Evolutionary conservation across 2,888 invertebrate species (phyloP), one percentile per base, ranked within the genome.

Genomic region (Frankliniella intonsa): DNA sequence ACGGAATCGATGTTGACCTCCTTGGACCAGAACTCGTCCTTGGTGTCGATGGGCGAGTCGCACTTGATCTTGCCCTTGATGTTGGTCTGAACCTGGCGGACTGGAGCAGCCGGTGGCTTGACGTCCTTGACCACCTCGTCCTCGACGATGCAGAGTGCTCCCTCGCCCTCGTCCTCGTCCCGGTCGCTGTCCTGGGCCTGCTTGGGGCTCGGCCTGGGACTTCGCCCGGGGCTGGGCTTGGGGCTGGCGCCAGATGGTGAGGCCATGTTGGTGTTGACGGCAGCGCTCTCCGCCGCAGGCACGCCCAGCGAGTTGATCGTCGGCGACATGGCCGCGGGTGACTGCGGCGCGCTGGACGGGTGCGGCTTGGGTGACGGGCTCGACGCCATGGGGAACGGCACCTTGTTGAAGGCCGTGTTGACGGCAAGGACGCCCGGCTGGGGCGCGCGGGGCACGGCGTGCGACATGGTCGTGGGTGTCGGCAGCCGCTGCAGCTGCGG

Each of bases 1-100:
- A 95, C 94, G 27, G 94, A 94, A 85, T 94, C 94, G 84, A 94
- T 93, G 86, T 94, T 94, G 0, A 94, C 90, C 86, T 94, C 94
- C 87, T 94, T 94, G 10, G 93, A 93, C 94, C 94, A 94, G 85
- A 92, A 93, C 87, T 93, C 93, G 85, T 94, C 93, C 84, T 93
- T 91, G 55, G 90, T 90, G 85, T 90, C 90, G 82, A 87, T 88
- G 89, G 86, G 90, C 91, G 82, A 88, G 69, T 76, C 69, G 25
- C 69, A 76, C 69, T 76, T 76, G 69, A 76, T 76, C 69, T 76
- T 22, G 25, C 25, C 25, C 69, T 76, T 76, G 25, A 25, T 12
- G 14, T 19, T 11, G 17, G 17, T n/a, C 17, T 22, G 69, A 22
- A 12, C 69, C 69, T 25, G 9, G 69, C 25, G 69, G 69, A 22